Evolutionary conservation across 1,140 invertebrate genomes (phyloP).

Genomic region (Hyposmocoma kahamanoa): DNA sequence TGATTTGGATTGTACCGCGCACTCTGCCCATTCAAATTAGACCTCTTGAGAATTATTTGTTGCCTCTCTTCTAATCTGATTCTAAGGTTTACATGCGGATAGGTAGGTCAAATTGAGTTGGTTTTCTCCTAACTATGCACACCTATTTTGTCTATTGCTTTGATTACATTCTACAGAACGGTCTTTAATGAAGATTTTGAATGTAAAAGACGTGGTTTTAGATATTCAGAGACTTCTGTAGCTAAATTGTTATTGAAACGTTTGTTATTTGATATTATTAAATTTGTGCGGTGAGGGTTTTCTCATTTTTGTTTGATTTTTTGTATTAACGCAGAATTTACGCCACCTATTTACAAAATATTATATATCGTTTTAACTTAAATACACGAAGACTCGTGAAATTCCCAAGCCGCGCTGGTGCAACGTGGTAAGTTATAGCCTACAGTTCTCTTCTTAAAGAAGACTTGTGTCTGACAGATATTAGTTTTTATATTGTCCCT

Average conservation of each 20-base stretch:
- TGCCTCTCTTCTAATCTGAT: constrained; percentile 39
- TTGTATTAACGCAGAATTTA: too few relatives aligned
- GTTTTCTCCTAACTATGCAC: constrained; percentile 47
- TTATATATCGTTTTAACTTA: too few relatives aligned
- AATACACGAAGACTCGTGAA: too few relatives aligned
- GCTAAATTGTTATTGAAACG: constrained; percentile 19
- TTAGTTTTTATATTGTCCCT: too few relatives aligned
- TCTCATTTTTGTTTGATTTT: too few relatives aligned
- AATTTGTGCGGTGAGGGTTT: too few relatives aligned
- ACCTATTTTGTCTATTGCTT: constrained; percentile 61
- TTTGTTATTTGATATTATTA: neutral
- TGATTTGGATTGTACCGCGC: constrained; percentile 65
- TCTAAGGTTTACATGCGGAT: constrained; percentile 16
- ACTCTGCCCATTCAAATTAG: constrained; percentile 52
- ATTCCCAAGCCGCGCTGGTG: too few relatives aligned
- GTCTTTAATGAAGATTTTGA: constrained; percentile 58
- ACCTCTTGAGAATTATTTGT: constrained; percentile 47
- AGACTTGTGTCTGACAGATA: too few relatives aligned
- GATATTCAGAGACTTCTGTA: constrained; percentile 32
- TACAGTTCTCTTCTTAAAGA: too few relatives aligned
- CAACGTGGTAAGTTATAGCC: too few relatives aligned
- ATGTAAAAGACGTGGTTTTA: constrained; percentile 36
- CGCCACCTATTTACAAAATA: too few relatives aligned
- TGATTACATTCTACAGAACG: constrained; percentile 58
- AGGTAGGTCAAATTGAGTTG: constrained; percentile 27